phyloP scores from a whole-genome alignment of 2,797 vertebrate species.

The Epinephelus malabaricus region DNA sequence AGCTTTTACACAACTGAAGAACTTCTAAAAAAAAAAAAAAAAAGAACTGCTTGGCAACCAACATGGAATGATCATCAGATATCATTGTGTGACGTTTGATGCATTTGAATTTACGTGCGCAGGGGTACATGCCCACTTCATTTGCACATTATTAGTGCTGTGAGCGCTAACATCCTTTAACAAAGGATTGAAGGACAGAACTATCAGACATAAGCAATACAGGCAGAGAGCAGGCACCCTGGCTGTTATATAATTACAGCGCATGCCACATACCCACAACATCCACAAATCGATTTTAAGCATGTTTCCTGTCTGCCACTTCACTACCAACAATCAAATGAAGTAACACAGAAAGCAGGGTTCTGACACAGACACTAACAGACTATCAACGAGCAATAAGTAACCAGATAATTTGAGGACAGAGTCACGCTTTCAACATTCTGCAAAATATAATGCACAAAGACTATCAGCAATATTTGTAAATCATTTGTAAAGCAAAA shows the following conservation, averaged over 20 bases:
- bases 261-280: no score
- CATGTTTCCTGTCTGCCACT: not conserved
- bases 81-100: no score
- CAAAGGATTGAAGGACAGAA: not conserved
- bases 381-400: slow-evolving; percentile 3
- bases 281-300: not conserved
- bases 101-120: no score
- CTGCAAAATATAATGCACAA: not conserved
- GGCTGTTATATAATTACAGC: not conserved
- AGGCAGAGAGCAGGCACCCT: not conserved
- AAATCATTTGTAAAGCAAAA: not conserved
- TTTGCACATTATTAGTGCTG: no score
- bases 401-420: slow-evolving; percentile 22
- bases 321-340: not conserved
- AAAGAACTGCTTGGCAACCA: no score
- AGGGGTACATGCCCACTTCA: not conserved
- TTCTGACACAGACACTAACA: not conserved
- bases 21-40: no score
- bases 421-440: not conserved
- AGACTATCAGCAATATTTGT: not conserved
- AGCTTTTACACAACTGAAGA: no score
- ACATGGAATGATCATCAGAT: no score
- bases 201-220: no score
- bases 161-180: not conserved
- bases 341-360: not conserved